Evolutionary conservation across 2,797 vertebrate species (phyloP), one percentile per base, ranked within the genome.

Genomic region (Clarias platycephalus): DNA sequence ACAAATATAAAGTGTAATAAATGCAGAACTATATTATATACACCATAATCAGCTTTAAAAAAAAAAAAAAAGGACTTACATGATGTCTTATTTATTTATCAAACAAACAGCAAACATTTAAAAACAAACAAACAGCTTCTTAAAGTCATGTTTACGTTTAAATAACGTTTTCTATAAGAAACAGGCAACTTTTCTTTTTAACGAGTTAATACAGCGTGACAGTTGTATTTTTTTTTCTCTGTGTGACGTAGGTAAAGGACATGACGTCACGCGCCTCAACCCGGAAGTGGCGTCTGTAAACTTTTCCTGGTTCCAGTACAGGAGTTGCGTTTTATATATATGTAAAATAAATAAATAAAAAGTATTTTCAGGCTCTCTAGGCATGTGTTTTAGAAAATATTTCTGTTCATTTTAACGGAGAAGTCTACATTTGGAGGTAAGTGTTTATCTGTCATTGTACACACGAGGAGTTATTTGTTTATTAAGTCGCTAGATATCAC

Each of bases 271-370:
- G 0, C 28, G 26, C 24, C 64, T 80, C 28, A 0, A 13, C n/a
- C 77, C 72, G 88, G 86, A 89, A 87, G 84, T 86, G 81, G 34
- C 49, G 62, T 79, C 75, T 63, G 85, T 77, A 89, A 89, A 86
- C 71, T 87, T 87, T 82, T 70, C 55, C 44, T 49, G 44, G 28
- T 28, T 83, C 64, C 64, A 34, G n/a, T 75, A 12, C 44, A 5
- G 24, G 15, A 44, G 1, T 53, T 31, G n/a, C 58, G 77, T 75
- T 81, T 83, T 34, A 20, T n/a, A n/a, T n/a, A n/a, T n/a, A n/a
- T n/a, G n/a, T n/a, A n/a, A n/a, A n/a, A n/a, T n/a, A n/a, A n/a
- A n/a, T n/a, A n/a, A n/a, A n/a, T n/a, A n/a, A n/a, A n/a, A n/a
- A n/a, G n/a, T n/a, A n/a, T n/a, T n/a, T n/a, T 16, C 31, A 7